These are phyloP conservation scores for Tragelaphus imberbis DNA, from an alignment of 2,113 vertebrate species.

Conservation along the genomic window DNA sequence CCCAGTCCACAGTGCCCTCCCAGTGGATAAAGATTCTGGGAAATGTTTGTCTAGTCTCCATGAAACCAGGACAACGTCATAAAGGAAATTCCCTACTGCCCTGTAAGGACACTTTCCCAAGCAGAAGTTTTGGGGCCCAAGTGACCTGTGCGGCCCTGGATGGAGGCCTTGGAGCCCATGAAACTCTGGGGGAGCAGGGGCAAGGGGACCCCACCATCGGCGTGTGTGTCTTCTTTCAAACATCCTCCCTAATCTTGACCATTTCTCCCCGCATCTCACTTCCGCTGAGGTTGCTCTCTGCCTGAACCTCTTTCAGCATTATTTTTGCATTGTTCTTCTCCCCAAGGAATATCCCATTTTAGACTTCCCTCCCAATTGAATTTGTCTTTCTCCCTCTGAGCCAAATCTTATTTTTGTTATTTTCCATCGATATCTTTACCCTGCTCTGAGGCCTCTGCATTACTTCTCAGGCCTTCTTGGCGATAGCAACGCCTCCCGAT, in stretches of 20 bases:
- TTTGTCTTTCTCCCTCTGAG: slow-evolving; percentile 61
- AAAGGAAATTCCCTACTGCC: neutral
- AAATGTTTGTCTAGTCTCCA: neutral
- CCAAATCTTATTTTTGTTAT: slow-evolving; percentile 52
- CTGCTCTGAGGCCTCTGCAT: neutral
- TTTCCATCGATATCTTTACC: slow-evolving; percentile 41
- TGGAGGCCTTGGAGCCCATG: neutral
- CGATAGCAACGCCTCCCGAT: neutral
- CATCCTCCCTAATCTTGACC: neutral
- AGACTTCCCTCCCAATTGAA: slow-evolving; percentile 52
- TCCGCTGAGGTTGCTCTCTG: neutral
- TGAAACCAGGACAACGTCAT: neutral
- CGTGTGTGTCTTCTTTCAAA: neutral
- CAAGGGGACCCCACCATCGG: neutral
- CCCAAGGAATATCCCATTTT: slow-evolving; percentile 46
- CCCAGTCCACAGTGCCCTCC: neutral
- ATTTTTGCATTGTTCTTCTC: slow-evolving; percentile 30
- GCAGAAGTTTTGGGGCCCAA: neutral
- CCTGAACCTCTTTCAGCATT: neutral
- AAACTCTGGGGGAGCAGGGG: neutral
- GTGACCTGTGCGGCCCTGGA: neutral
- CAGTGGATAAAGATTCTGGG: neutral
- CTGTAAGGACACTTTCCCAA: neutral
- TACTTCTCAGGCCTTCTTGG: neutral
- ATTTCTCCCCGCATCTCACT: neutral